Evolutionary conservation across 2,888 invertebrate species (phyloP).

Genomic region (Ypsolopha sequella): DNA sequence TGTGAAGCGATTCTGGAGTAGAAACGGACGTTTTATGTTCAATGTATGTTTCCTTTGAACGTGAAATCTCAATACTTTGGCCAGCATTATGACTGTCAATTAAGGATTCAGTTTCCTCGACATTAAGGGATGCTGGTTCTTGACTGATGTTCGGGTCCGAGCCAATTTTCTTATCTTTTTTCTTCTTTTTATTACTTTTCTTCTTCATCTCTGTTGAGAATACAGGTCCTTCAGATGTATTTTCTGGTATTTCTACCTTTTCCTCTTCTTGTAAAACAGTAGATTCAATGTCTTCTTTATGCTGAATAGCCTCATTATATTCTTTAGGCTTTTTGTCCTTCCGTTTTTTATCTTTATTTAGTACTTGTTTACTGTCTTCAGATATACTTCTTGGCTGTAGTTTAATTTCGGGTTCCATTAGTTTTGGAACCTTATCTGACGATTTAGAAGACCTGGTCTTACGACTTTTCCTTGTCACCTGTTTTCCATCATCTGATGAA

Average conservation of each 20-base stretch:
- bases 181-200: constrained; percentile 11
- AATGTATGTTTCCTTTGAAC: constrained; percentile 2
- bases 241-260: neutral
- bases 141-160: constrained; percentile 29
- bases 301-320: neutral
- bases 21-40: constrained; percentile 27
- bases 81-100: too few species aligned
- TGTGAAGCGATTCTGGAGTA: constrained; percentile 50
- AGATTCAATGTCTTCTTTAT: neutral
- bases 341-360: constrained; percentile 46
- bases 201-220: neutral
- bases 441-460: constrained; percentile 50
- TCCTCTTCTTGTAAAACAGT: neutral
- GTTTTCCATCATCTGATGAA: constrained; percentile 25
- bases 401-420: constrained; percentile 11
- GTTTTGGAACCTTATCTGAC: constrained; percentile 44
- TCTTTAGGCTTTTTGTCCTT: constrained; percentile 14
- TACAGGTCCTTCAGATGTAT: neutral
- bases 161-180: constrained; percentile 10
- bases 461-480: constrained; percentile 24
- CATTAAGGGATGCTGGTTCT: constrained; percentile 26
- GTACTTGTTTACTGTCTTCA: constrained; percentile 33
- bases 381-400: constrained; percentile 19
- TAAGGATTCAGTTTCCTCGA: constrained; percentile 21
- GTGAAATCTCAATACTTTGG: too few species aligned